phyloP scores from a whole-genome alignment of 2,797 vertebrate genomes.

The Okamejei kenojei region DNA sequence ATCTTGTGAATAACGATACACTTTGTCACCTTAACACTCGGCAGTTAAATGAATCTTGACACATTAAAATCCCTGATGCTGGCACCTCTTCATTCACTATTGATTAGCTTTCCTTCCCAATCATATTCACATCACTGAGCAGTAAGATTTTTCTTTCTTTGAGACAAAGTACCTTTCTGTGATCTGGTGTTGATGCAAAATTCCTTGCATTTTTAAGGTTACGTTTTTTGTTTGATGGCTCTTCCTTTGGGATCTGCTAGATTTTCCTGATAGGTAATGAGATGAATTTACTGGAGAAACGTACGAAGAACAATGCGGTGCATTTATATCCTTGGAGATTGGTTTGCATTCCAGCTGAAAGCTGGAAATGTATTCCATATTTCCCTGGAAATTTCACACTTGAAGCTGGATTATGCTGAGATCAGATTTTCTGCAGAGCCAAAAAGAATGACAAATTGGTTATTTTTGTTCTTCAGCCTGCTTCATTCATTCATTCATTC shows the following conservation, averaged over 20 bases:
- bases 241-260: background rate
- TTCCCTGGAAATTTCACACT: constrained; percentile 34
- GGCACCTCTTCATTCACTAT: constrained; percentile 51
- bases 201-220: constrained; percentile 28
- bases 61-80: constrained; percentile 54
- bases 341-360: constrained; percentile 30
- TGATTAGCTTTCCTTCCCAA: constrained; percentile 51
- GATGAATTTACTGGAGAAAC: constrained; percentile 33
- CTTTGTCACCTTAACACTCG: constrained; percentile 47
- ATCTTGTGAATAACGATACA: constrained; percentile 33
- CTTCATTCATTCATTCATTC: constrained; percentile 30
- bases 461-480: constrained; percentile 15
- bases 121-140: constrained; percentile 43
- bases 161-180: constrained; percentile 4
- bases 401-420: constrained; percentile 32
- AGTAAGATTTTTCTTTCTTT: background rate
- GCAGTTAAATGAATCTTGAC: constrained; percentile 47
- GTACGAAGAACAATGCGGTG: constrained; percentile 23
- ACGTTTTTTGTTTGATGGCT: constrained; percentile 17
- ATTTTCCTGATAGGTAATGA: constrained; percentile 26
- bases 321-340: constrained; percentile 33
- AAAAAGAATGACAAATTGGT: constrained; percentile 34
- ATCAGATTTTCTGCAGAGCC: constrained; percentile 23
- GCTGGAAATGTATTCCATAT: constrained; percentile 30
- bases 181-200: background rate